Evolutionary conservation across 2,888 invertebrate genomes (phyloP).

Genomic region (Gandaritis pyraliata): DNA sequence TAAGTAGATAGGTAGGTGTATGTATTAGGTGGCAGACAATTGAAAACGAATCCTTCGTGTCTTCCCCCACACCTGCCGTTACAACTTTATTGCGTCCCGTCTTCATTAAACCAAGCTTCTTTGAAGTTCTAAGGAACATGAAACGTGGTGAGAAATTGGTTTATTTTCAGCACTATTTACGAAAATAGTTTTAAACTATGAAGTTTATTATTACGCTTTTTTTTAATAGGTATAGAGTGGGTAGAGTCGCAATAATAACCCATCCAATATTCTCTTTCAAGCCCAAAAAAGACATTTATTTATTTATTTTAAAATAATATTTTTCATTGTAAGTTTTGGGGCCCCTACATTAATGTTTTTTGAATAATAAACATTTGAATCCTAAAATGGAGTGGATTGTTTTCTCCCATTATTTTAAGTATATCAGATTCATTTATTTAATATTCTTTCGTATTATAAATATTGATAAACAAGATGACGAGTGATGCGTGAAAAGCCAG

Average conservation of each 20-base stretch:
- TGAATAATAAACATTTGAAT: background rate
- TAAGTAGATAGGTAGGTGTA: conserved; percentile 5
- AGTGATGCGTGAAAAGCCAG: conserved; percentile 22
- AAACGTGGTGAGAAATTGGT: conserved; percentile 29
- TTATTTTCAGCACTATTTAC: conserved; percentile 28
- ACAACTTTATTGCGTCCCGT: conserved; percentile 65
- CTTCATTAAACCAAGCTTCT: conserved; percentile 67
- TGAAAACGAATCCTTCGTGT: conserved; percentile 44
- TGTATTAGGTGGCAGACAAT: conserved; percentile 34
- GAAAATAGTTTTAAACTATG: background rate
- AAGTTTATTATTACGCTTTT: background rate
- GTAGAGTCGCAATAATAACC: no score
- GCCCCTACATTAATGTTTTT: no score
- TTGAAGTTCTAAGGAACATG: conserved; percentile 58
- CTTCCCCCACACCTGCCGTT: conserved; percentile 58
- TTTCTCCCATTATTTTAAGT: conserved; percentile 8
- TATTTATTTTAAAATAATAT: no score
- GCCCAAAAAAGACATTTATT: no score
- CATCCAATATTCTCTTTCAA: no score
- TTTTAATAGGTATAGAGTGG: no score
- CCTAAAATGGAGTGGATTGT: background rate
- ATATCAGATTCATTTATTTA: conserved; percentile 4
- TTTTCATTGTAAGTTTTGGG: no score
- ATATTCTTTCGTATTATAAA: background rate
- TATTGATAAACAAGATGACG: conserved; percentile 22